Base-by-base conservation (phyloP, 1,140 invertebrate species). In the Brachionus rotundiformis region DNA sequence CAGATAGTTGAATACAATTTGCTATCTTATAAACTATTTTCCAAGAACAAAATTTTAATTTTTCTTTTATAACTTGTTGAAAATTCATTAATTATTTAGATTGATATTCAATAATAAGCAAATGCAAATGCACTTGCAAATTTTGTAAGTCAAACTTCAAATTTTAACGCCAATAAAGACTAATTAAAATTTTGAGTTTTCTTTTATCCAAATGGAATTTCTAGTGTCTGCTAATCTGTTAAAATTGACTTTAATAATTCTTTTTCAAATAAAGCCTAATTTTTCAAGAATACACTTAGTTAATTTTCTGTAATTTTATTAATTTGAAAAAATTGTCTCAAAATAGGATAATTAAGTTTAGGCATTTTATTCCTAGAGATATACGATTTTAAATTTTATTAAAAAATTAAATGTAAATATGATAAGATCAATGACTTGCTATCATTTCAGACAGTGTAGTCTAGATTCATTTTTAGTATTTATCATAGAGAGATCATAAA, bases 51-150 rank as follows among this genome's bases (percentile, higher is more conserved):
- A 39, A 39, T 39, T 10, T 54, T 54, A 54, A 54, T 54, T 54
- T 19, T 19, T 41, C 39, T n/a, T n/a, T n/a, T n/a, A 6, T 10
- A 39, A 54, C 47, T 54, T 54, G 47, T 25, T 5, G 19, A 54
- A 54, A 54, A 54, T 54, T 54, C 19, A 54, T 54, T 54, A 54
- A 54, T 54, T 54, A 54, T 54, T 54, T 54, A 54, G 23, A 54
- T 54, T 54, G 19, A 54, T 54, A 54, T 7, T 25, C 47, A 2
- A 0, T 8, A 54, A 23, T 23, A 19, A 54, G 47, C 47, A 19
- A 10, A 4, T 25, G 23, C 4, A 54, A n/a, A n/a, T n/a, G n/a
- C n/a, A n/a, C n/a, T 54, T 19, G 23, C n/a, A 23, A 54, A 5
- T 3, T 54, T 16, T 54, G 7, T 6, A 39, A 39, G 36, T 7